Evolutionary conservation across 1,140 invertebrate species (phyloP).

Genomic region (Microvelia longipes): DNA sequence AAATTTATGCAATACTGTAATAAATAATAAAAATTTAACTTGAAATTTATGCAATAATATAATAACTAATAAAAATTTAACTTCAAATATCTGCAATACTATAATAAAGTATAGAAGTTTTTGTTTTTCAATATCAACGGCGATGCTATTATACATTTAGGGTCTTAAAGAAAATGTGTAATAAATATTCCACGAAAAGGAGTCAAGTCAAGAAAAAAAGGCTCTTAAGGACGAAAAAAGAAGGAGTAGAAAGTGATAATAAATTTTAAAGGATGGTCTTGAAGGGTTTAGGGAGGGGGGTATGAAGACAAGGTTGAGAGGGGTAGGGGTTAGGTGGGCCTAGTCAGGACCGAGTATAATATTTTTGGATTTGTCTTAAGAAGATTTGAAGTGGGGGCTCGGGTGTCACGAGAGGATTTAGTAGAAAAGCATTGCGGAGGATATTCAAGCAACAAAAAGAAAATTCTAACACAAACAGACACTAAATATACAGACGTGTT

Average conservation of each 20-base stretch:
- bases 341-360: not conserved
- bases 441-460: not conserved
- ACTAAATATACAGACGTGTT: not conserved
- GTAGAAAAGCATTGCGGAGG: not conserved
- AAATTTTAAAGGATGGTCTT: not conserved
- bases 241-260: not conserved
- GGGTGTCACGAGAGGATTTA: not conserved
- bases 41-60: too few species aligned
- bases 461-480: not conserved
- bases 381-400: not conserved
- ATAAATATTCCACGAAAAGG: not conserved
- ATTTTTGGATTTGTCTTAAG: not conserved
- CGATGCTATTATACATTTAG: too few species aligned
- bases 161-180: not conserved
- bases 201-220: not conserved
- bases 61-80: too few species aligned
- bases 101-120: too few species aligned
- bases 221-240: not conserved
- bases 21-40: too few species aligned
- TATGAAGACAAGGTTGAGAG: not conserved
- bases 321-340: not conserved
- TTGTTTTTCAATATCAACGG: too few species aligned
- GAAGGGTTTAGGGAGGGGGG: too few species aligned
- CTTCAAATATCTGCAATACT: too few species aligned
- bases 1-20: too few species aligned